These are phyloP conservation scores for Pantherophis vulpinus DNA, from an alignment of 2,797 vertebrate species.

Conservation along the genomic window DNA sequence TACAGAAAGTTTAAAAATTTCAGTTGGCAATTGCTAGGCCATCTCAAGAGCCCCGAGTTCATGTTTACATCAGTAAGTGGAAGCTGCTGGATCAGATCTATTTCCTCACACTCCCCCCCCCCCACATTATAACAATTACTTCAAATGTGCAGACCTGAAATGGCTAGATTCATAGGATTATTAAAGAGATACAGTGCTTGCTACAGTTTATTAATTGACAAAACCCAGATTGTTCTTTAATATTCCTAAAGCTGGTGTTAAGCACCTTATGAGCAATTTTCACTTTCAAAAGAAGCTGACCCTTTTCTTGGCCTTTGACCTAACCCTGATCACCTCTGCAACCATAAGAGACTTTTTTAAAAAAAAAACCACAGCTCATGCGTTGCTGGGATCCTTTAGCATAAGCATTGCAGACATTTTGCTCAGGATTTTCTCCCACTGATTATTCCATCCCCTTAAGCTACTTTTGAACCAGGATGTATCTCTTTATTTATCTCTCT, in stretches of 20 bases:
- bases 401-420: conserved; percentile 64
- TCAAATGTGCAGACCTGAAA: conserved; percentile 42
- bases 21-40: neutral
- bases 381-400: conserved; percentile 41
- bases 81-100: conserved; percentile 22
- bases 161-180: conserved; percentile 51
- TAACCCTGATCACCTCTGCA: conserved; percentile 64
- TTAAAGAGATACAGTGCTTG: conserved; percentile 39
- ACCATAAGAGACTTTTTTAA: conserved; percentile 56
- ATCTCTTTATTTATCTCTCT: conserved; percentile 20
- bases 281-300: conserved; percentile 70
- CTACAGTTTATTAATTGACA: conserved; percentile 67
- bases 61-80: neutral
- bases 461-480: conserved; percentile 26
- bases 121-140: neutral
- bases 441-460: conserved; percentile 37
- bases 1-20: neutral
- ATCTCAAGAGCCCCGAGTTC: neutral
- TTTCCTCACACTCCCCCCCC: conserved; percentile 7
- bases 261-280: conserved; percentile 77
- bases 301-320: conserved; percentile 68
- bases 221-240: conserved; percentile 69
- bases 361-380: conserved; percentile 12
- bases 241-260: conserved; percentile 83
- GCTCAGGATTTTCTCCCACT: conserved; percentile 54